Percentiles rank a stretch among this genome's conserved stretches.
phyloP scores from a whole-genome alignment of 2,888 invertebrate species.

The Acrobasis suavella region DNA sequence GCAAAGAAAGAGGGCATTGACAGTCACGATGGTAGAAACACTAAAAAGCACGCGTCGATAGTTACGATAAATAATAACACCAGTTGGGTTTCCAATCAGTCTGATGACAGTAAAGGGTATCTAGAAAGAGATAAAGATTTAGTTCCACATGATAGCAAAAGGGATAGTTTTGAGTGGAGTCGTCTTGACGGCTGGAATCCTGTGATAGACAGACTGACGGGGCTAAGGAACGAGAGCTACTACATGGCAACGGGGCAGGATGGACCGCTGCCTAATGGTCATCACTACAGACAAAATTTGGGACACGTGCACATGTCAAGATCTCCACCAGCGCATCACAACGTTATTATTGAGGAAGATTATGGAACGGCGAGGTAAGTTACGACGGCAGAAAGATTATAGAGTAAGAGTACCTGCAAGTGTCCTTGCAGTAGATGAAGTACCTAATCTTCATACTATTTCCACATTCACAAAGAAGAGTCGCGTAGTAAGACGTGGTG shows the following conservation, averaged over 20 bases:
- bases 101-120: conserved; percentile 76
- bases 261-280: conserved; percentile 78
- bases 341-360: conserved; percentile 86
- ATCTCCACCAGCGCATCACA: conserved; percentile 77
- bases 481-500: too few species aligned
- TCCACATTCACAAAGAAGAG: too few species aligned
- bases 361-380: conserved; percentile 66
- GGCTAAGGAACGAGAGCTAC: conserved; percentile 94
- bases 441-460: too few species aligned
- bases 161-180: conserved; percentile 83
- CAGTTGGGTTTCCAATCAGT: conserved; percentile 78
- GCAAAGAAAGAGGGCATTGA: conserved; percentile 58
- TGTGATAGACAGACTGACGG: conserved; percentile 92
- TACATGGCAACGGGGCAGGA: conserved; percentile 90
- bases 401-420: too few species aligned
- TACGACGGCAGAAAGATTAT: too few species aligned
- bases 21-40: conserved; percentile 54
- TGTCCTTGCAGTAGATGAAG: too few species aligned
- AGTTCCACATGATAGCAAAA: conserved; percentile 73
- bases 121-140: conserved; percentile 74
- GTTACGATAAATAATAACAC: conserved; percentile 77
- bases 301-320: conserved; percentile 73
- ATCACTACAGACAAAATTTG: conserved; percentile 62
- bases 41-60: conserved; percentile 75
- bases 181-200: conserved; percentile 90